Percentiles rank a stretch among this genome's conserved stretches.
These are phyloP conservation scores for Aphidius gifuensis DNA, from an alignment of 1,140 invertebrate species.

Conservation along the genomic window DNA sequence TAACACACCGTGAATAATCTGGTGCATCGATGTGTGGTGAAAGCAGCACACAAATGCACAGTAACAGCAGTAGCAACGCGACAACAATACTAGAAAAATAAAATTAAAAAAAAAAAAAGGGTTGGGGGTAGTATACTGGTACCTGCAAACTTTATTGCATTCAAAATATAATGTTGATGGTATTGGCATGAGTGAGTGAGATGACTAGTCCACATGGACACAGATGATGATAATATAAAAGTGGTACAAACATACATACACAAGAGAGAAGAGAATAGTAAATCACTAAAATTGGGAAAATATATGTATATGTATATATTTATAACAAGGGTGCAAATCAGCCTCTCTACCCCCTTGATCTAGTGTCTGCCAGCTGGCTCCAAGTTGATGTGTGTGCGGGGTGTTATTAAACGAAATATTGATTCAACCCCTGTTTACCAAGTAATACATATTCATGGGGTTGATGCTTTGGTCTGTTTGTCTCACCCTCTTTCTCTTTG, in stretches of 20 bases:
- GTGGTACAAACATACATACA: not conserved
- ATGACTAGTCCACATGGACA: too few species aligned
- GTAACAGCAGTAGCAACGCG: not conserved
- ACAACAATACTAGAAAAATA: not conserved
- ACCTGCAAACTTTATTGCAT: not conserved
- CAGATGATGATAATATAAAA: not conserved
- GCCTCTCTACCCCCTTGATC: not conserved
- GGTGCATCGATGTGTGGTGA: conserved; percentile 26
- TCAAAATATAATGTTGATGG: conserved; percentile 1
- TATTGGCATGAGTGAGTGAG: not conserved
- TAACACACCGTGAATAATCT: conserved; percentile 45
- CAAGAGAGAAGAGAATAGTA: not conserved
- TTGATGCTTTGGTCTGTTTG: conserved; percentile 44
- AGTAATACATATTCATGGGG: conserved; percentile 56
- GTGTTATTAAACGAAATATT: conserved; percentile 58
- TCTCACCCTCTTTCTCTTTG: conserved; percentile 6
- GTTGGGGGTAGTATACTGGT: not conserved
- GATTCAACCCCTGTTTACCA: conserved; percentile 55
- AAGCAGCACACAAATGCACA: conserved; percentile 5
- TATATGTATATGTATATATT: conserved; percentile 6
- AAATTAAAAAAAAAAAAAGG: not conserved
- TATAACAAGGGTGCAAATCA: not conserved
- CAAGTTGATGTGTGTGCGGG: conserved; percentile 29
- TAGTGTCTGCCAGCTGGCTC: conserved; percentile 17
- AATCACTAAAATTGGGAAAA: not conserved